Conservation (phyloP, 2,113 vertebrate species). For the Puma concolor region DNA sequence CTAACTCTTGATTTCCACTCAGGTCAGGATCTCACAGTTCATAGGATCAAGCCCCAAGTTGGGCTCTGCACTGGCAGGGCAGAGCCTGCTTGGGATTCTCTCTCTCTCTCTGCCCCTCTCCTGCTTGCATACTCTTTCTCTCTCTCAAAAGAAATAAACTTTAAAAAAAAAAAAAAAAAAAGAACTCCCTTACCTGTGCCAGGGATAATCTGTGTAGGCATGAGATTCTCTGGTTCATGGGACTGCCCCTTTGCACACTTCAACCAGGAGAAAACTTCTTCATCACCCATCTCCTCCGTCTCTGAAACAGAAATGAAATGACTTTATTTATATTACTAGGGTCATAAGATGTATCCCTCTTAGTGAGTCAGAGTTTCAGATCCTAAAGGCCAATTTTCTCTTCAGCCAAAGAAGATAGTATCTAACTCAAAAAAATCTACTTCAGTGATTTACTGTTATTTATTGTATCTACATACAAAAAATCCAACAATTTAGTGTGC, state of each 20-base stretch:
- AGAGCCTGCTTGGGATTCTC: too few relatives aligned
- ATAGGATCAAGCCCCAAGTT: too few relatives aligned
- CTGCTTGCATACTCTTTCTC: too few relatives aligned
- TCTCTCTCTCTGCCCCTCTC: too few relatives aligned
- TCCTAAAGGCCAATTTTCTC: constrained; percentile 7
- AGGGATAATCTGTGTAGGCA: constrained; percentile 99
- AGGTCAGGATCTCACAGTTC: too few relatives aligned
- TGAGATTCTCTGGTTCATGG: constrained; percentile 98
- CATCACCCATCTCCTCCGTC: constrained; percentile 94
- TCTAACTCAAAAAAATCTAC: constrained; percentile 2
- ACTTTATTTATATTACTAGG: constrained; percentile 41
- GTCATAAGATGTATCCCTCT: neutral
- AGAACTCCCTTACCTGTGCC: constrained; percentile 92
- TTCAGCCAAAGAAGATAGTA: neutral
- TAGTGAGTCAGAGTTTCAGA: constrained; percentile 6
- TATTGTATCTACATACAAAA: neutral
- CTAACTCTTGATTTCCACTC: too few relatives aligned
- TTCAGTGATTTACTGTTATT: neutral
- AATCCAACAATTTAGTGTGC: neutral
- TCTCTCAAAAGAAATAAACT: too few relatives aligned
- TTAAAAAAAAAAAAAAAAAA: neutral
- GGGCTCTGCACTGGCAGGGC: too few relatives aligned
- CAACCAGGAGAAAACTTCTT: constrained; percentile 98
- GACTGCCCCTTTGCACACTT: constrained; percentile 99
- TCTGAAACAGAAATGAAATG: constrained; percentile 84